A percentile compares a stretch with the other conserved stretches of the same genome.
Evolutionary conservation across 2,888 invertebrate species (phyloP).

Genomic region (Folsomia manolachei): DNA sequence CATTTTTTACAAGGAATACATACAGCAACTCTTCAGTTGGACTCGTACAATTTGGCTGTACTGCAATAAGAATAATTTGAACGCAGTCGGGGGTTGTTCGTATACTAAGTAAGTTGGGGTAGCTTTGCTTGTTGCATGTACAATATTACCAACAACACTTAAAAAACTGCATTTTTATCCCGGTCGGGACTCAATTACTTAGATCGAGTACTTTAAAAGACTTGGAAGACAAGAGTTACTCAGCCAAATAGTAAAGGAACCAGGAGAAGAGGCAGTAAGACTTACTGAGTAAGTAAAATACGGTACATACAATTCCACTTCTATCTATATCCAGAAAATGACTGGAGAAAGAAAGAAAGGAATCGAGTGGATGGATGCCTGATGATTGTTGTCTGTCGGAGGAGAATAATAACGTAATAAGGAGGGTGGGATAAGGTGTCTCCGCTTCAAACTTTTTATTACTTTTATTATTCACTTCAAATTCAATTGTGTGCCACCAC

Average conservation of each 20-base stretch:
- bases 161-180: constrained; percentile 7
- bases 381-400: constrained; percentile 6
- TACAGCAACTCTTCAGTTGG: neutral
- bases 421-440: neutral
- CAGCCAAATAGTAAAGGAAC: neutral
- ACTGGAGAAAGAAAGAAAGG: neutral
- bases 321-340: neutral
- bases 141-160: constrained; percentile 21
- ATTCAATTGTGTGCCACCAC: neutral
- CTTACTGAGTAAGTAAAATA: too few species aligned
- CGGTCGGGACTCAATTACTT: neutral
- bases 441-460: constrained; percentile 4
- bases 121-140: constrained; percentile 22
- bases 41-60: constrained; percentile 6
- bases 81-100: constrained; percentile 42
- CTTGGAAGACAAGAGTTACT: neutral
- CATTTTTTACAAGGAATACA: constrained; percentile 37
- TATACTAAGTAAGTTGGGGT: constrained; percentile 11
- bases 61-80: constrained; percentile 39
- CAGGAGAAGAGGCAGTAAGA: too few species aligned
- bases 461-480: constrained; percentile 4
- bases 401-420: constrained; percentile 5
- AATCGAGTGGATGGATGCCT: neutral
- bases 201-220: neutral
- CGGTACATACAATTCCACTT: neutral